Evolutionary conservation across 2,113 vertebrate species (phyloP), one percentile per base, ranked within the genome.

Genomic region (Thinocorus orbignyianus): DNA sequence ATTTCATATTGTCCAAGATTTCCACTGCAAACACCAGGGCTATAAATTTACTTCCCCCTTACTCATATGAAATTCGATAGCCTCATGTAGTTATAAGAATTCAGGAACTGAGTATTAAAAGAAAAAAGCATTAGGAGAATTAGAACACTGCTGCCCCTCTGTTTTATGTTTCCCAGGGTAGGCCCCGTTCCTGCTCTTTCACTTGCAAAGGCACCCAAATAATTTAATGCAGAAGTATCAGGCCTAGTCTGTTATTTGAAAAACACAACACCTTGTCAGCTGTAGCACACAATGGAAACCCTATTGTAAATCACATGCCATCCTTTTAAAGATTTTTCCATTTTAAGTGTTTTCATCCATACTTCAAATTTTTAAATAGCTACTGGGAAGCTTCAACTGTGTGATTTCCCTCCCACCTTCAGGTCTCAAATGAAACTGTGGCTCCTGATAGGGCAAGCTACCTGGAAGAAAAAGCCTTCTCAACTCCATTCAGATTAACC

Each of bases 391-490:
- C 25, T 69, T 39, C 5, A 11, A 35, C 15, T n/a, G 18, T 9
- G 4, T 2, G 0, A 16, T 65, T 42, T 3, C 28, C 17, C 39
- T 12, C 24, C 10, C 5, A 8, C 28, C 17, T 11, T 12, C 37
- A 20, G 14, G 42, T 65, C 80, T 88, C 25, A 81, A 18, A 61
- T 73, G n/a, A 78, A 85, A 60, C 18, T 3, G 30, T 2, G 4
- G 48, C 13, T 90, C n/a, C 35, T 57, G 58, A 52, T 0, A 65
- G 17, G 11, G 65, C 25, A 76, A 88, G 20, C 24, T 31, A 72
- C 22, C 20, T 35, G 4, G 35, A 81, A 33, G 17, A 20, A 81
- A 74, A 76, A 86, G 42, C 35, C 11, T 14, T 61, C 30, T 60
- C 28, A 61, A 41, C 6, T 42, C 80, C 13, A 55, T 23, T 69